Conservation (phyloP, 2,888 invertebrate species). For the Tigriopus californicus region DNA sequence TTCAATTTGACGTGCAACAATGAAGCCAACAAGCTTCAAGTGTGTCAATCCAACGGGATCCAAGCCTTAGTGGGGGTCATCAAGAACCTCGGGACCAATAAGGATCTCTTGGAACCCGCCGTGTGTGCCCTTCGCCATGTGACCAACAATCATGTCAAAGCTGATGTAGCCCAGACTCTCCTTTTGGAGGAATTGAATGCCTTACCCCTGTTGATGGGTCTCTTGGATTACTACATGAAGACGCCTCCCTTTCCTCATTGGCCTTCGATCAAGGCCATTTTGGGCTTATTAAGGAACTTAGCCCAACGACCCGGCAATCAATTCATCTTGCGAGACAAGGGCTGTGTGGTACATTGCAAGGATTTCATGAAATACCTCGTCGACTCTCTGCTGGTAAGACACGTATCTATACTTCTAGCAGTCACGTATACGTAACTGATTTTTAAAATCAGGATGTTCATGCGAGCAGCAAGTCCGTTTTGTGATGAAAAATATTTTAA, state of each 20-base stretch:
- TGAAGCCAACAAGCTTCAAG: constrained; percentile 75
- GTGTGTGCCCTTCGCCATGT: constrained; percentile 87
- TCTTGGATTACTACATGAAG: constrained; percentile 36
- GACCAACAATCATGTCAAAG: constrained; percentile 61
- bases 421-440: too few relatives aligned
- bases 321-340: constrained; percentile 52
- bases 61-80: constrained; percentile 86
- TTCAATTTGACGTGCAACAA: constrained; percentile 98
- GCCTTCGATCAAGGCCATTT: constrained; percentile 62
- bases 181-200: constrained; percentile 80
- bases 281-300: constrained; percentile 73
- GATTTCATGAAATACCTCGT: too few relatives aligned
- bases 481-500: too few relatives aligned
- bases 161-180: constrained; percentile 92
- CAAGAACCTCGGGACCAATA: constrained; percentile 74
- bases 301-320: constrained; percentile 89
- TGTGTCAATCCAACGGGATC: constrained; percentile 81
- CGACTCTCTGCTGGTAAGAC: too few relatives aligned
- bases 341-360: too few relatives aligned
- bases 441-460: too few relatives aligned
- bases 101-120: constrained; percentile 96
- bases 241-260: constrained; percentile 74
- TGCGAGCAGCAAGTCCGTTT: too few relatives aligned
- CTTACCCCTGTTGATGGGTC: constrained; percentile 70
- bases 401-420: too few relatives aligned